A percentile compares a stretch with the other conserved stretches of the same genome.
Evolutionary conservation across 2,113 vertebrate genomes (phyloP).

Genomic region (Crotalus viridis): DNA sequence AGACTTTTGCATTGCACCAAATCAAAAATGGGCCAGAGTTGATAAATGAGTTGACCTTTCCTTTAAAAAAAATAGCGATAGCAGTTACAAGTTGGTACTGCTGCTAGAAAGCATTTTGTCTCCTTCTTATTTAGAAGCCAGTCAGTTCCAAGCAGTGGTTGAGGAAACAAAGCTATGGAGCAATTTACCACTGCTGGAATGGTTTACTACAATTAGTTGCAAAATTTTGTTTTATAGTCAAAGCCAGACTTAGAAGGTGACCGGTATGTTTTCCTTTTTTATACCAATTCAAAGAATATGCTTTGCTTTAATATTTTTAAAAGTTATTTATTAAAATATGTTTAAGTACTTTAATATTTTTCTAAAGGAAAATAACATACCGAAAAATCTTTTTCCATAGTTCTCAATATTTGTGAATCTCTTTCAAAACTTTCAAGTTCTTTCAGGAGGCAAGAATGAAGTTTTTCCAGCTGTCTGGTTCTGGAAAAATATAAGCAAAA

Average conservation of each 20-base stretch:
- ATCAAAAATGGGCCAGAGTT: not conserved
- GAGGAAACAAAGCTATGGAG: not conserved
- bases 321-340: not conserved
- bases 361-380: constrained; percentile 69
- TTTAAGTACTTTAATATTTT: not conserved
- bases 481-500: constrained; percentile 67
- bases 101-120: not conserved
- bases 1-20: not conserved
- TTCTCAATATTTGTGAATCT: constrained; percentile 76
- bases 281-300: not conserved
- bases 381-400: constrained; percentile 84
- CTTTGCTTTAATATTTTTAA: not conserved
- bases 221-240: not conserved
- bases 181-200: not conserved
- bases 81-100: not conserved
- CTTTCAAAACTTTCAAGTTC: constrained; percentile 85
- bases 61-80: not conserved
- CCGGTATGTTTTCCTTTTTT: not conserved
- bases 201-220: not conserved
- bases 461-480: constrained; percentile 75
- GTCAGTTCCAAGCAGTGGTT: not conserved
- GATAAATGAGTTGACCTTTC: not conserved
- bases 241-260: not conserved
- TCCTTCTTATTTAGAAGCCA: not conserved
- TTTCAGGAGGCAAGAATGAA: constrained; percentile 74